Evolutionary conservation across 1,140 invertebrate species (phyloP).

Genomic region (Mercenaria mercenaria): DNA sequence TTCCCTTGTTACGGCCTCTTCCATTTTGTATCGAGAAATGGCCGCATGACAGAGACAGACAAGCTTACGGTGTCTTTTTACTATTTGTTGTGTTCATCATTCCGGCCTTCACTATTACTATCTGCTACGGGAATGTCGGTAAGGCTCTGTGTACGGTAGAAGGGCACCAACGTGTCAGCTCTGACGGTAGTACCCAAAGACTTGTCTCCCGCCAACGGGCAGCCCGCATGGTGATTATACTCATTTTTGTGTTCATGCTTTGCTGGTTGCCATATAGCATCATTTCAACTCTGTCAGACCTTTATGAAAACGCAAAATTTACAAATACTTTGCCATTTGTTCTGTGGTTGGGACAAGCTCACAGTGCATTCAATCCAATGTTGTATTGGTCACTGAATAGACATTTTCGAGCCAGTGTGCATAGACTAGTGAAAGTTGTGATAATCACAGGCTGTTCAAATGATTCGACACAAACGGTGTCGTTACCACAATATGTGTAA

Average conservation of each 20-base stretch:
- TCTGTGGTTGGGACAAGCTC: constrained; percentile 91
- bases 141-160: constrained; percentile 88
- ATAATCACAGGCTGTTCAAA: constrained; percentile 53
- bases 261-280: constrained; percentile 97
- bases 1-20: constrained; percentile 68
- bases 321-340: constrained; percentile 86
- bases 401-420: constrained; percentile 84
- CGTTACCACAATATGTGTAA: constrained; percentile 64
- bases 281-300: constrained; percentile 89
- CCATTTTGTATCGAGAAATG: constrained; percentile 89
- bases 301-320: constrained; percentile 84
- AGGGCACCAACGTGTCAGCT: constrained; percentile 86
- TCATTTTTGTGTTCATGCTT: constrained; percentile 96
- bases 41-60: constrained; percentile 81
- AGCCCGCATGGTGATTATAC: constrained; percentile 95
- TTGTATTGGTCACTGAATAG: constrained; percentile 92
- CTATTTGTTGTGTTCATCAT: constrained; percentile 87
- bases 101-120: constrained; percentile 86
- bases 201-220: constrained; percentile 94
- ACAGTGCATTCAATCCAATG: constrained; percentile 92
- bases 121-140: constrained; percentile 87
- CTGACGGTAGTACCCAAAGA: constrained; percentile 88
- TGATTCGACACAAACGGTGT: constrained; percentile 14
- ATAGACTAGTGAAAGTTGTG: constrained; percentile 66
- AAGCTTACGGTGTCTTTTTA: constrained; percentile 87